Evolutionary conservation across 2,888 invertebrate genomes (phyloP).

Genomic region (Lobophora halterata): DNA sequence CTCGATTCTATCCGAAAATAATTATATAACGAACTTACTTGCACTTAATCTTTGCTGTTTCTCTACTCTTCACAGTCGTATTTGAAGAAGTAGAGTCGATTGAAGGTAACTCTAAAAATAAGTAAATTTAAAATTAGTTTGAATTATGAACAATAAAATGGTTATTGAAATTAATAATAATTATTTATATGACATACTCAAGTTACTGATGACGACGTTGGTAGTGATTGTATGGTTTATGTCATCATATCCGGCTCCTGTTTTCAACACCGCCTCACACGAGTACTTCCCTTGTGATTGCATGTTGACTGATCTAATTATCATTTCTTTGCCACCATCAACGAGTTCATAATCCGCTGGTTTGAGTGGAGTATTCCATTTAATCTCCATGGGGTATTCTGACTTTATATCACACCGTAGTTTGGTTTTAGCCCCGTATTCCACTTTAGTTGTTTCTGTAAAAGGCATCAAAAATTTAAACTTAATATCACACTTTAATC

Average conservation of each 20-base stretch:
- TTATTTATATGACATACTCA: conserved; percentile 5
- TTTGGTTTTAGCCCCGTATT: conserved; percentile 8
- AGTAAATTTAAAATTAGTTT: too few species aligned
- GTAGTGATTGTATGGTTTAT: conserved; percentile 1
- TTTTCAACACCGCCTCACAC: conserved; percentile 13
- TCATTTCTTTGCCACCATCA: conserved; percentile 9
- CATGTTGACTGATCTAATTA: conserved; percentile 10
- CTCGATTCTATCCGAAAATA: too few species aligned
- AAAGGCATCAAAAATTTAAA: too few species aligned
- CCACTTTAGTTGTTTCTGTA: conserved; percentile 1
- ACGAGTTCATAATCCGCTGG: conserved; percentile 9
- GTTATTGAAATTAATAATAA: neutral
- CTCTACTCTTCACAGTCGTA: neutral
- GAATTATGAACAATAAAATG: neutral
- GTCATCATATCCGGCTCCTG: neutral
- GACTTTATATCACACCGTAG: conserved; percentile 5
- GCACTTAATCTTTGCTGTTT: conserved; percentile 4
- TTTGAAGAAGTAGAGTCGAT: neutral
- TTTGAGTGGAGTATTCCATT: conserved; percentile 9
- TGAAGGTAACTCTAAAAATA: conserved; percentile 4
- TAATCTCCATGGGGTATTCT: conserved; percentile 2
- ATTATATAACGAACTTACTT: too few species aligned
- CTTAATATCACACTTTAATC: too few species aligned
- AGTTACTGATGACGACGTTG: conserved; percentile 9
- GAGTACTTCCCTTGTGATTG: conserved; percentile 11